Percentiles rank a stretch among this genome's conserved stretches.
phyloP scores from a whole-genome alignment of 2,888 invertebrate genomes.

The Myathropa florea region DNA sequence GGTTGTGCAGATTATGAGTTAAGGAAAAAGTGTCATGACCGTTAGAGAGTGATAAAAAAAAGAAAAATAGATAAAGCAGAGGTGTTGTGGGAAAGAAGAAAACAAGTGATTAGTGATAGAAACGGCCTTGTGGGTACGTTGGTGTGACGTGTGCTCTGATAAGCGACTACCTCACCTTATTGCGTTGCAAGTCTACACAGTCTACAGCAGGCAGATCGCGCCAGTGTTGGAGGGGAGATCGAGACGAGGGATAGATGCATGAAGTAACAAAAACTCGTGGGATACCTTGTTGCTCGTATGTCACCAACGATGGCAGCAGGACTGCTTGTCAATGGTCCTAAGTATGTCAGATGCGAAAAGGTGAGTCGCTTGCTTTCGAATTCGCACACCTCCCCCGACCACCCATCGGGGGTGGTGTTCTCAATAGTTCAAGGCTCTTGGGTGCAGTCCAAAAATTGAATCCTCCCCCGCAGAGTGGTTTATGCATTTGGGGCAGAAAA shows the following conservation, averaged over 20 bases:
- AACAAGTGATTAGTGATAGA: neutral
- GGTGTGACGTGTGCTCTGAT: neutral
- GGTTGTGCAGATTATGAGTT: neutral
- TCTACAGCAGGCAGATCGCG: neutral
- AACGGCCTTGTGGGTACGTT: neutral
- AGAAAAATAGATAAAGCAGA: no score
- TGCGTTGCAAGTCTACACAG: neutral
- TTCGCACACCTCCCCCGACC: no score
- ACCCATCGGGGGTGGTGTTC: neutral
- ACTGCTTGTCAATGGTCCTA: constrained; percentile 33
- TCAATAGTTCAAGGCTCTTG: constrained; percentile 46
- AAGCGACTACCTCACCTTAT: neutral
- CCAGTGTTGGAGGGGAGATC: no score
- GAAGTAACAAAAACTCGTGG: neutral
- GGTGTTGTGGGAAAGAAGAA: neutral
- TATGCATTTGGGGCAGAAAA: constrained; percentile 18
- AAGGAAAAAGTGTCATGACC: neutral
- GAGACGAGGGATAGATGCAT: neutral
- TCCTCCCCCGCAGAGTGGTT: no score
- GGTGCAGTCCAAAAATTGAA: constrained; percentile 9
- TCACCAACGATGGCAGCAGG: constrained; percentile 44
- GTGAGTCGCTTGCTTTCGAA: constrained; percentile 33
- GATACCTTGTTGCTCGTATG: neutral
- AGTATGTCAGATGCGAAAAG: constrained; percentile 69
- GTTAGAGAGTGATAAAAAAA: neutral